These are phyloP conservation scores for Ammodytes dubius DNA, from an alignment of 2,113 vertebrate genomes.

Conservation along the genomic window DNA sequence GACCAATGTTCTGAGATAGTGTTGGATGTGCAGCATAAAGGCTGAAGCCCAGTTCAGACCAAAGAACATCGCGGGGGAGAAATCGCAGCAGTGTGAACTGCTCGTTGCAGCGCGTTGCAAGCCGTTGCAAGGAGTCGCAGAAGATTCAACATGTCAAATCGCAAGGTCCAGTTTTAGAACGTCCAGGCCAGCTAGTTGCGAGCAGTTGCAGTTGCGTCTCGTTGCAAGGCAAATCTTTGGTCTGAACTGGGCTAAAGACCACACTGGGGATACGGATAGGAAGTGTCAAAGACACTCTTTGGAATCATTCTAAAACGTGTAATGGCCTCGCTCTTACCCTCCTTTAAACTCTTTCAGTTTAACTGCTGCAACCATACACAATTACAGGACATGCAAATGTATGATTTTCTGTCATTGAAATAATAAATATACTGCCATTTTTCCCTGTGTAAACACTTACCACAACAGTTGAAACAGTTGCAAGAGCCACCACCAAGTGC, in stretches of 20 bases:
- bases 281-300: neutral
- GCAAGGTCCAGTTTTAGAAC: no score
- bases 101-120: no score
- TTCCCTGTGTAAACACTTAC: neutral
- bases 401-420: neutral
- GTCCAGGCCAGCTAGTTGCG: no score
- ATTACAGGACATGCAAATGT: neutral
- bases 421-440: neutral
- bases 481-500: neutral
- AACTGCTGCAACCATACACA: neutral
- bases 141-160: no score
- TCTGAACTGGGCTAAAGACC: neutral
- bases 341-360: neutral
- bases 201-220: no score
- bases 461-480: neutral
- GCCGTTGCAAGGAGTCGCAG: no score
- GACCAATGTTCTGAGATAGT: neutral
- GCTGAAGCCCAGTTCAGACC: no score
- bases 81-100: no score
- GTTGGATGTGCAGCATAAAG: neutral
- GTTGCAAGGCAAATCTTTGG: no score
- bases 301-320: neutral
- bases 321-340: neutral
- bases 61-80: no score
- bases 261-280: neutral